A percentile compares a stretch with the other conserved stretches of the same genome.
Evolutionary conservation across 2,797 vertebrate species (phyloP).

Genomic region (Acipenser oxyrinchus): DNA sequence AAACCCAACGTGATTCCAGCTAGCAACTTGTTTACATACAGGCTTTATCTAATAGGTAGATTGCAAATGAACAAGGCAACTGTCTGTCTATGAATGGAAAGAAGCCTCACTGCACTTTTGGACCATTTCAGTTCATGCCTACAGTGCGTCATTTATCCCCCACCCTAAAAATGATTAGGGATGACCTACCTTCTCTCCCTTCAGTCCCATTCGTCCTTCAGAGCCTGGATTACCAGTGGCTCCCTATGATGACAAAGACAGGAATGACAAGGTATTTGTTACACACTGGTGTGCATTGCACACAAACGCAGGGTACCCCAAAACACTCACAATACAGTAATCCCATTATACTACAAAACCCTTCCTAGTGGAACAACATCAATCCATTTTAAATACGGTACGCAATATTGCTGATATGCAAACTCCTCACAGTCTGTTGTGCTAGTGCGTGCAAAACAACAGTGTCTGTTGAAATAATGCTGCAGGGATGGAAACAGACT

Average conservation of each 20-base stretch:
- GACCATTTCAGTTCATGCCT: too few relatives aligned
- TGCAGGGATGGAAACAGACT: too few relatives aligned
- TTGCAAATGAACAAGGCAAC: background rate
- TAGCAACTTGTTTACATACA: background rate
- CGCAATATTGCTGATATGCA: too few relatives aligned
- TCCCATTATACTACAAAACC: too few relatives aligned
- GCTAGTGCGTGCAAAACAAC: too few relatives aligned
- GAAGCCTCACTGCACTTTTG: background rate
- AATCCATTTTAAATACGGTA: too few relatives aligned
- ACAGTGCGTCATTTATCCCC: too few relatives aligned
- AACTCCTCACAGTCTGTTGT: too few relatives aligned
- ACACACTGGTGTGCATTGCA: background rate
- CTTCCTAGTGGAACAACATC: too few relatives aligned
- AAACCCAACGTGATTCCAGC: background rate
- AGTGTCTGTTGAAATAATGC: too few relatives aligned
- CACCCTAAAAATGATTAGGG: background rate
- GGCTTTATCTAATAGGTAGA: background rate
- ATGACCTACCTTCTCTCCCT: conserved; percentile 69
- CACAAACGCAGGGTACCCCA: too few relatives aligned
- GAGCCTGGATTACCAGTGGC: conserved; percentile 51
- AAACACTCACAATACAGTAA: too few relatives aligned
- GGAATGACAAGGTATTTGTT: background rate
- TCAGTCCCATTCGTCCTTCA: conserved; percentile 57
- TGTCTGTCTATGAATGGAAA: background rate
- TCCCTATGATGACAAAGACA: conserved; percentile 52